Evolutionary conservation across 2,888 invertebrate genomes (phyloP).

Genomic region (Sminthurinus aureus): DNA sequence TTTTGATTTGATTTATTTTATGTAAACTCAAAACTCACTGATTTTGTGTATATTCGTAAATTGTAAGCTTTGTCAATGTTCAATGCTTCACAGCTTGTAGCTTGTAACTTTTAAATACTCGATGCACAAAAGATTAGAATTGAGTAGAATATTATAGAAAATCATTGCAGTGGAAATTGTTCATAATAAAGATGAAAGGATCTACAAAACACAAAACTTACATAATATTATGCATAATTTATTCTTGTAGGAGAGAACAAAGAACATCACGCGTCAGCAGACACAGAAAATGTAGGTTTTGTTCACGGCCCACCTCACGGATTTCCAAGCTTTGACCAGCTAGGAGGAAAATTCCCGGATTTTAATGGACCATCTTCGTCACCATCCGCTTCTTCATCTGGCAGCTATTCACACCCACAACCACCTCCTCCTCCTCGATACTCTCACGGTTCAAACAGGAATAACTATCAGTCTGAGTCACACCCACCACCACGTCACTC

Average conservation of each 20-base stretch:
- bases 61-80: no score
- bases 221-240: no score
- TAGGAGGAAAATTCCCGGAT: constrained; percentile 49
- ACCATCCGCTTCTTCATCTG: background rate
- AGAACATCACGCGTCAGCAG: constrained; percentile 35
- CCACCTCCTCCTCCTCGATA: background rate
- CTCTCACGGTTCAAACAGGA: background rate
- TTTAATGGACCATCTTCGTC: constrained; percentile 23
- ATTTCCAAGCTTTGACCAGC: constrained; percentile 50
- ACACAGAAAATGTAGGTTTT: constrained; percentile 47
- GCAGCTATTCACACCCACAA: background rate
- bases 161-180: no score
- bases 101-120: no score
- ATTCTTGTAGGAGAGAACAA: constrained; percentile 10
- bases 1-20: no score
- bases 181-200: no score
- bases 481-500: background rate
- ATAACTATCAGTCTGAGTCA: background rate
- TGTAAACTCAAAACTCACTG: no score
- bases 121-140: no score
- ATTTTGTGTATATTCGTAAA: no score
- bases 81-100: no score
- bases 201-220: no score
- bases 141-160: no score
- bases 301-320: constrained; percentile 55